These are phyloP conservation scores for Delia radicum DNA, from an alignment of 1,140 invertebrate genomes.

Conservation along the genomic window DNA sequence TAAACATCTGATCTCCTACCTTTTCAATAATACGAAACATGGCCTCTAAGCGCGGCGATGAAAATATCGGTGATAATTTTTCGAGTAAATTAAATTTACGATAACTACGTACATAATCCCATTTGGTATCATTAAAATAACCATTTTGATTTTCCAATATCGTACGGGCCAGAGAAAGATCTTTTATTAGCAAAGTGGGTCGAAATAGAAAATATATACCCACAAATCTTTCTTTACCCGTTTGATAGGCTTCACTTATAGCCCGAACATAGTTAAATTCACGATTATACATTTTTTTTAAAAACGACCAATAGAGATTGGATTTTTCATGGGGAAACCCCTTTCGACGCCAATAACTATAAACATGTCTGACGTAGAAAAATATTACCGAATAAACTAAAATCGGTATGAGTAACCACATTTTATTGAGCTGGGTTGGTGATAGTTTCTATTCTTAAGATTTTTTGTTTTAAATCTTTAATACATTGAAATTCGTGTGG, in stretches of 20 bases:
- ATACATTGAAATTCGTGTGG: not conserved
- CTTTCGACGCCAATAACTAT: conserved; percentile 46
- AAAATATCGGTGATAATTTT: conserved; percentile 43
- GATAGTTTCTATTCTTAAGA: not conserved
- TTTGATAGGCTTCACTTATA: conserved; percentile 43
- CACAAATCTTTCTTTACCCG: conserved; percentile 36
- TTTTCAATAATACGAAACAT: conserved; percentile 42
- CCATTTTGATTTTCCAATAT: conserved; percentile 40
- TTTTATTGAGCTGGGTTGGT: conserved; percentile 20
- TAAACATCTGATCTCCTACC: conserved; percentile 38
- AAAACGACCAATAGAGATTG: conserved; percentile 37
- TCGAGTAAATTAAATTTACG: conserved; percentile 45
- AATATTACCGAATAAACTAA: conserved; percentile 42
- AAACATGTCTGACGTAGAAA: conserved; percentile 45
- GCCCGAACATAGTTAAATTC: conserved; percentile 47
- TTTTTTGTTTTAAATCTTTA: not conserved
- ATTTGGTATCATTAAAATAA: conserved; percentile 42
- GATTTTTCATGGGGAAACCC: conserved; percentile 44
- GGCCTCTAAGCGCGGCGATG: conserved; percentile 26
- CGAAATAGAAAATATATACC: conserved; percentile 50
- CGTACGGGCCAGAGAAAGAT: conserved; percentile 37
- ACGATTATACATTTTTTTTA: conserved; percentile 39
- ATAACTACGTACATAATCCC: conserved; percentile 45
- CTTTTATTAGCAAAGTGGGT: conserved; percentile 43
- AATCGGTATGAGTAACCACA: conserved; percentile 51